Conservation (phyloP, 2,113 vertebrate genomes). For the Spermophilus dauricus region DNA sequence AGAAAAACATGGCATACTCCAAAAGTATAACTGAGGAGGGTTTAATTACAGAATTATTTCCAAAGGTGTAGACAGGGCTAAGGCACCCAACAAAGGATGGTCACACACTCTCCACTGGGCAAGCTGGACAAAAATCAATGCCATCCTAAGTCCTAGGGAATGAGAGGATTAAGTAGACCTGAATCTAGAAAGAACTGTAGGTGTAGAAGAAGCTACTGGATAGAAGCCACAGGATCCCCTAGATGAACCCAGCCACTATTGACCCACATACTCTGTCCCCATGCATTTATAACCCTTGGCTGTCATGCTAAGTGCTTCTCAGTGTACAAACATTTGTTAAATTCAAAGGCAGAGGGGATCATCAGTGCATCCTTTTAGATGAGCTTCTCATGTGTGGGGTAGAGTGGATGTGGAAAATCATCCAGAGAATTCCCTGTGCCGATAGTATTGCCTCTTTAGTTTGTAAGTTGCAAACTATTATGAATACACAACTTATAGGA, state of each 20-base stretch:
- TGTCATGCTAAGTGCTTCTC: background rate
- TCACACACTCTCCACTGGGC: background rate
- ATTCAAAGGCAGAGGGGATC: background rate
- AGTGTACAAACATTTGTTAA: background rate
- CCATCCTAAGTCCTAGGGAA: background rate
- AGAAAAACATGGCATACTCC: background rate
- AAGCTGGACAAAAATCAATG: background rate
- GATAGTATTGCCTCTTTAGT: background rate
- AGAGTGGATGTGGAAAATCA: background rate
- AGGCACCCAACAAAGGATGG: background rate
- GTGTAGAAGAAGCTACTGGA: background rate
- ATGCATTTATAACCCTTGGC: background rate
- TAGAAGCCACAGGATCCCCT: background rate
- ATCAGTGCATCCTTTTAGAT: background rate
- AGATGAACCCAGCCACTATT: background rate
- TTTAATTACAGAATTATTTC: background rate
- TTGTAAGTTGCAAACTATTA: background rate
- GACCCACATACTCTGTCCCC: background rate
- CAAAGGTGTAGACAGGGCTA: background rate
- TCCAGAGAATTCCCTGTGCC: background rate
- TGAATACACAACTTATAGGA: background rate
- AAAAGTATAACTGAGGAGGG: background rate
- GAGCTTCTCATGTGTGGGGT: background rate
- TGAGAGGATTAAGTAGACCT: background rate
- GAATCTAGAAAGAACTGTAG: background rate